phyloP scores from a whole-genome alignment of 1,140 invertebrate species.

The Drosophila oshimai region DNA sequence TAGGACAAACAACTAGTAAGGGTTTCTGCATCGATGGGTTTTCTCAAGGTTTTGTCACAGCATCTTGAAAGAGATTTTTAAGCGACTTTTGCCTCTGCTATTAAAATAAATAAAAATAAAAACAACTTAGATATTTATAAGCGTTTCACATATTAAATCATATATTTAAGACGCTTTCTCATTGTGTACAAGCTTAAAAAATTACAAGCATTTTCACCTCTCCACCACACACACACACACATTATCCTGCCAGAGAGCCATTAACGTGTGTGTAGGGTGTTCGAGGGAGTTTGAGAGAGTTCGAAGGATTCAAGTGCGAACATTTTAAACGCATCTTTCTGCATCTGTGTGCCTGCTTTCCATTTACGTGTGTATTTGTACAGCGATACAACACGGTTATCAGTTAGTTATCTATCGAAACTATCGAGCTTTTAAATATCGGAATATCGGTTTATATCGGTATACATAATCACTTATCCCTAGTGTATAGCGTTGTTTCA shows the following conservation, averaged over 20 bases:
- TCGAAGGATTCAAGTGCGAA: neutral
- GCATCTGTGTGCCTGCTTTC: neutral
- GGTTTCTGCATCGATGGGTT: neutral
- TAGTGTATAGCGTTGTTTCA: no score
- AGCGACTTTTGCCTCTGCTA: no score
- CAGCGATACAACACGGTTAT: no score
- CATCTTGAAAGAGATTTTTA: neutral
- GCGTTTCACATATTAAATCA: no score
- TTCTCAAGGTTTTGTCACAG: neutral
- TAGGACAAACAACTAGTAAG: slow-evolving; percentile 1
- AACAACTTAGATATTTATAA: no score
- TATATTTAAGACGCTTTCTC: neutral
- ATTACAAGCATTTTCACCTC: neutral
- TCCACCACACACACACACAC: neutral
- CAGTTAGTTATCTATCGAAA: no score
- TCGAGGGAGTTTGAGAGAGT: neutral
- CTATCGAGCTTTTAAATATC: no score
- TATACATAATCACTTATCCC: no score
- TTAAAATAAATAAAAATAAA: no score
- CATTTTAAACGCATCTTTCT: neutral
- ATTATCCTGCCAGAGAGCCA: slow-evolving; percentile 12
- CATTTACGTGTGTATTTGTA: no score
- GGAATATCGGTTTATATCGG: no score
- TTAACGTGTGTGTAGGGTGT: slow-evolving; percentile 17
- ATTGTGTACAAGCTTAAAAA: neutral